phyloP scores from a whole-genome alignment of 1,140 invertebrate genomes.

The Drosophila ficusphila region DNA sequence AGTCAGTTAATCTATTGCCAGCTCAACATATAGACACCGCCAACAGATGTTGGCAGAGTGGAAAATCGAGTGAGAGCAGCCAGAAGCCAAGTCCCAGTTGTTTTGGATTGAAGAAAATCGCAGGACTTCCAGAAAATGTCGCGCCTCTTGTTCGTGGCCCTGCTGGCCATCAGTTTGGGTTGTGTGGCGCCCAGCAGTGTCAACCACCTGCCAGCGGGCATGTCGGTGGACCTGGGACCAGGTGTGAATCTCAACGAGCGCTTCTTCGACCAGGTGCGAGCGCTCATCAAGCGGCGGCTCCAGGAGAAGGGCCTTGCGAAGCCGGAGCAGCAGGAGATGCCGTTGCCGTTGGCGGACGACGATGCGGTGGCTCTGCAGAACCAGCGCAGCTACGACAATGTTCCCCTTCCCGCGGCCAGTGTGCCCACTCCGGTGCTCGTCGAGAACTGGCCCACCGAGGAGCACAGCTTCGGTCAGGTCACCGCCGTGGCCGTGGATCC shows the following conservation, averaged over 20 bases:
- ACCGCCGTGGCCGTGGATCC: constrained; percentile 93
- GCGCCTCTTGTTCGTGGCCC: constrained; percentile 29
- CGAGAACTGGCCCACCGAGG: constrained; percentile 88
- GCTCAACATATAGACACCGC: constrained; percentile 78
- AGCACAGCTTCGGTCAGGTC: constrained; percentile 91
- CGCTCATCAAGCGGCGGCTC: constrained; percentile 75
- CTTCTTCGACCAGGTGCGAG: constrained; percentile 78
- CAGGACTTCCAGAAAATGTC: constrained; percentile 38
- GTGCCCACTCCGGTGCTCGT: constrained; percentile 86
- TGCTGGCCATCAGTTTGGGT: constrained; percentile 39
- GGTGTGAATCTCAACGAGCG: constrained; percentile 69
- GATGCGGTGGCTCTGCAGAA: constrained; percentile 66
- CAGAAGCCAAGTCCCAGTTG: constrained; percentile 10
- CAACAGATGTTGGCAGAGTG: constrained; percentile 71
- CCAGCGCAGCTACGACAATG: constrained; percentile 71
- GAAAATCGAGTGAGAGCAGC: constrained; percentile 51
- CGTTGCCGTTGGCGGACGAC: constrained; percentile 46
- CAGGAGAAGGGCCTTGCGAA: constrained; percentile 58
- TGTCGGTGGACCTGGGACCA: constrained; percentile 11
- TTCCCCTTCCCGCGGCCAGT: constrained; percentile 65
- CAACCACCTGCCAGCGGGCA: constrained; percentile 73
- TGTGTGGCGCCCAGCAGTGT: constrained; percentile 16
- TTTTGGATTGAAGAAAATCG: constrained; percentile 27
- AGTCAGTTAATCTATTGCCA: constrained; percentile 74
- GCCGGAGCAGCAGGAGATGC: constrained; percentile 35